Evolutionary conservation across 2,113 vertebrate species (phyloP).

Genomic region (Muntiacus muntjak): DNA sequence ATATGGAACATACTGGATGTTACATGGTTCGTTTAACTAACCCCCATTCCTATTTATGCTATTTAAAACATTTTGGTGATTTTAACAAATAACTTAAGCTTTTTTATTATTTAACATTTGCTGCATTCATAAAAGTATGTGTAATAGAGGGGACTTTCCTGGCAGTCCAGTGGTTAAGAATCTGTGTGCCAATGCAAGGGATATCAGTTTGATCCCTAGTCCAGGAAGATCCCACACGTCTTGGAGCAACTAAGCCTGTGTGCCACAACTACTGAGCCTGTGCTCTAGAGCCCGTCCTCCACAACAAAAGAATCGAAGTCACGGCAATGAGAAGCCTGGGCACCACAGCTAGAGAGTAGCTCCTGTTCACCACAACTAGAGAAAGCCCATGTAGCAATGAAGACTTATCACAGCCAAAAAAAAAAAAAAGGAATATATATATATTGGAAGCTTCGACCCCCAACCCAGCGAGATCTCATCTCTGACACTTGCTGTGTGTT

Average conservation of each 20-base stretch:
- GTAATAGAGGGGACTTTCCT: neutral
- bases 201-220: neutral
- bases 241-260: neutral
- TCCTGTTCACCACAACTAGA: neutral
- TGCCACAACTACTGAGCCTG: neutral
- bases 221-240: neutral
- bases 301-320: neutral
- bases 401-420: neutral
- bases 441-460: neutral
- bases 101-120: neutral
- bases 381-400: neutral
- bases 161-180: neutral
- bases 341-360: neutral
- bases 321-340: neutral
- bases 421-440: neutral
- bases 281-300: neutral
- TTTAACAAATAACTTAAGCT: neutral
- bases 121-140: neutral
- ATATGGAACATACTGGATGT: neutral
- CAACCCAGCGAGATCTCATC: neutral
- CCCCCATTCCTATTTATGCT: neutral
- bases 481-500: rapidly evolving
- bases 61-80: neutral
- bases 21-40: neutral
- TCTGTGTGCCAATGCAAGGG: neutral